Conservation (phyloP, 1,140 invertebrate genomes). For the Aphaenogaster ashmeadi region DNA sequence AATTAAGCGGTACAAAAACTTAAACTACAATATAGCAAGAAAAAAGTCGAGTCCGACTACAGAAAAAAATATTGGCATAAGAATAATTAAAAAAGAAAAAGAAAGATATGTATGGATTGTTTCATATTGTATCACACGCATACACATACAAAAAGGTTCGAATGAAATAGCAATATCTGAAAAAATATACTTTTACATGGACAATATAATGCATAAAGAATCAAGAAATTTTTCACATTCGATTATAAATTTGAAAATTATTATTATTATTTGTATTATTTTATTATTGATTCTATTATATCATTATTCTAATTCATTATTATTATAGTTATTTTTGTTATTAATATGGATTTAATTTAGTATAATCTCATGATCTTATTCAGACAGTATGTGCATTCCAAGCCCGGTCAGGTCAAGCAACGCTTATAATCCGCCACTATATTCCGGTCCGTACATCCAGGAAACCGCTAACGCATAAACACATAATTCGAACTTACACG, state of each 20-base stretch:
- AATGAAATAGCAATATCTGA: neutral
- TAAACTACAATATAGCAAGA: neutral
- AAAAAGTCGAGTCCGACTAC: neutral
- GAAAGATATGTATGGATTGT: neutral
- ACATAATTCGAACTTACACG: conserved; percentile 36
- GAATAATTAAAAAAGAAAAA: neutral
- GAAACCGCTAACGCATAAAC: conserved; percentile 18
- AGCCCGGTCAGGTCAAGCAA: conserved; percentile 14
- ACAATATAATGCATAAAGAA: neutral
- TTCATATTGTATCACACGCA: neutral
- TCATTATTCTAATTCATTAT: neutral
- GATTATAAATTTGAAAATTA: neutral
- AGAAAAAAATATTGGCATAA: neutral
- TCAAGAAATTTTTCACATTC: neutral
- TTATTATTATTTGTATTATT: neutral
- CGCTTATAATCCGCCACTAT: neutral
- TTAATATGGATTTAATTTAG: neutral
- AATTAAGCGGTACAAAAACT: neutral
- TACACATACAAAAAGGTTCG: neutral
- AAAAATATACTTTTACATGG: neutral
- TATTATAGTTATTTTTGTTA: conserved; percentile 13
- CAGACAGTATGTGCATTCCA: neutral
- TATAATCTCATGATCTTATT: neutral
- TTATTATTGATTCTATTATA: neutral
- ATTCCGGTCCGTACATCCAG: neutral